These are phyloP conservation scores for Drosophila vallismaia DNA, from an alignment of 2,888 invertebrate species.

Conservation along the genomic window DNA sequence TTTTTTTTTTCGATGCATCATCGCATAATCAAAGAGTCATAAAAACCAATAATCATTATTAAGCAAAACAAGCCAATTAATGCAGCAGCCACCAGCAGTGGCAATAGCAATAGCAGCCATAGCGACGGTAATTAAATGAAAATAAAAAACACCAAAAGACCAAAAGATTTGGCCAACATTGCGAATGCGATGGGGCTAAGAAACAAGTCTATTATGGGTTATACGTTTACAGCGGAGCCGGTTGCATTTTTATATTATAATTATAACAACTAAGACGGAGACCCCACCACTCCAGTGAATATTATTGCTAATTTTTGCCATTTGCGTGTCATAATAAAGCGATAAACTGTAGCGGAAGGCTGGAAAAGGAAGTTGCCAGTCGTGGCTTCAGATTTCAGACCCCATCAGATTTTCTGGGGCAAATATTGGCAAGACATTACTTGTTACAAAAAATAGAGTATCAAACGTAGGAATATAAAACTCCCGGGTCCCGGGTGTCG, in stretches of 20 bases:
- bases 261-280: slow-evolving; percentile 49
- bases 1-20: slow-evolving; percentile 76
- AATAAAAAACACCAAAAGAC: slow-evolving; percentile 60
- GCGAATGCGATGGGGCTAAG: slow-evolving; percentile 30
- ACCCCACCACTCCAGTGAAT: slow-evolving; percentile 26
- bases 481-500: slow-evolving; percentile 35
- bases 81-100: slow-evolving; percentile 42
- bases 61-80: slow-evolving; percentile 79
- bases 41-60: slow-evolving; percentile 79
- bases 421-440: not conserved
- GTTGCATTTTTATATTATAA: slow-evolving; percentile 33
- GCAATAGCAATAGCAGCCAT: slow-evolving; percentile 12
- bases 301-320: slow-evolving; percentile 66
- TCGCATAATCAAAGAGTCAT: slow-evolving; percentile 78
- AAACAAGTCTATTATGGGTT: slow-evolving; percentile 62
- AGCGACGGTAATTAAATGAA: slow-evolving; percentile 71
- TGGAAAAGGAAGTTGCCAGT: slow-evolving; percentile 29
- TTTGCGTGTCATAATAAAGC: slow-evolving; percentile 73
- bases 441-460: slow-evolving; percentile 6
- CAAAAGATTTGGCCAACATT: slow-evolving; percentile 67
- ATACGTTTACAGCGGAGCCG: slow-evolving; percentile 6
- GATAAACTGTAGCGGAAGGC: slow-evolving; percentile 58
- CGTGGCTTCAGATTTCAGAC: too few relatives aligned
- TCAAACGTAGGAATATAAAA: slow-evolving; percentile 53
- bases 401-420: slow-evolving; percentile 1